Evolutionary conservation across 2,113 vertebrate species (phyloP), one percentile per base, ranked within the genome.

Genomic region (Marcusenius ussheri): DNA sequence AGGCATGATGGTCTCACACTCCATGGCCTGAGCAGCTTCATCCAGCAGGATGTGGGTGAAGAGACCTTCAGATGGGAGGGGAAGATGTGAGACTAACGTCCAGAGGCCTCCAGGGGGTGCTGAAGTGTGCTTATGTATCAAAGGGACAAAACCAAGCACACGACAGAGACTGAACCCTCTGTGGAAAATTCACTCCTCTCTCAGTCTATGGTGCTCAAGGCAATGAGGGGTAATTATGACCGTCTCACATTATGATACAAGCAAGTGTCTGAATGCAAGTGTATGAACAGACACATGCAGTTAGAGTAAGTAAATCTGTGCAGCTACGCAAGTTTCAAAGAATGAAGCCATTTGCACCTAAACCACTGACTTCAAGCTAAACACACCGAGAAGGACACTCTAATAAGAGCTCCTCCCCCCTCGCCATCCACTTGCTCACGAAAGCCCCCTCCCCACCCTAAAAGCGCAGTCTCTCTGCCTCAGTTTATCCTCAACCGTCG

Each of bases 1-100:
- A 93, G 98, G 98, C 98, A 99, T 99, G 93, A 99, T 99, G 91
- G 98, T 99, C 95, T 99, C 98, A 90, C 98, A 99, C 96, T 99
- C 98, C 98, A 99, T 99, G 92, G 98, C 98, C 94, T 99, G 98
- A 45, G 98, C 98, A 42, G 98, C 98, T 96, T 99, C 98, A 93
- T 99, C 98, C 95, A 99, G 95, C 6, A 99, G 95, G 95, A 99
- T 98, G 93, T 99, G 98, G 90, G 97, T 96, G 93, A 99, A 99
- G 93, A 99, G 96, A 21, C 98, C 98, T 99, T 92, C 2, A 42
- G 35, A 84, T 0, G 27, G n/a, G 10, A n/a, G 51, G 85, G 93
- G 94, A 92, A 93, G 27, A 94, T 35, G 70, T 13, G 39, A 84
- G 21, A 84, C 74, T 80, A 31, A 70, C 1, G 3, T 27, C 9